Percentiles rank a stretch among this genome's conserved stretches.
These are phyloP conservation scores for Catalaphyllia jardinei DNA, from an alignment of 64 coral and sea anemone species.

Conservation along the genomic window DNA sequence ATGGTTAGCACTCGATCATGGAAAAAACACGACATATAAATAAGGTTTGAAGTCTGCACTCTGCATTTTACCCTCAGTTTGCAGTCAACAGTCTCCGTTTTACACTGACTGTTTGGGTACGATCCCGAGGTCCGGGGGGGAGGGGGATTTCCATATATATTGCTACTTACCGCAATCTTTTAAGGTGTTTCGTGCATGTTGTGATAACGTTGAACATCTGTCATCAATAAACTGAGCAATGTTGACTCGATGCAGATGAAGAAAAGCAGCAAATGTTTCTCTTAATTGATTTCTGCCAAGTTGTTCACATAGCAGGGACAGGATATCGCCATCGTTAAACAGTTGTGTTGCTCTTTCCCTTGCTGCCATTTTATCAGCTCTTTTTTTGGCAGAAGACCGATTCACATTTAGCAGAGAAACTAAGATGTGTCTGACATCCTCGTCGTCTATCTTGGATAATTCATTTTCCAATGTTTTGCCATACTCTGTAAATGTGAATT, in stretches of 20 bases:
- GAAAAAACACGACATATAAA: too few species aligned
- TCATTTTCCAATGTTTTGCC: constrained; percentile 42
- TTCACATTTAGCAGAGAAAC: constrained; percentile 13
- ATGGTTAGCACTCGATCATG: too few species aligned
- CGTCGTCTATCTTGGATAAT: constrained; percentile 5
- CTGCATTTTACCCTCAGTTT: background rate
- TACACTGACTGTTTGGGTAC: background rate
- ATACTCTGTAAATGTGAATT: constrained; percentile 28
- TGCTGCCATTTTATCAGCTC: constrained; percentile 47
- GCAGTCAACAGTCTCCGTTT: too few species aligned
- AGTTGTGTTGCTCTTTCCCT: constrained; percentile 47
- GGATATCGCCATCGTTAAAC: constrained; percentile 15
- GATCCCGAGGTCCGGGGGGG: background rate
- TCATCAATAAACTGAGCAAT: constrained; percentile 60
- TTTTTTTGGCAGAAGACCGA: constrained; percentile 14
- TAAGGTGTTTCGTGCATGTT: constrained; percentile 1
- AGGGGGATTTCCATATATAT: too few species aligned
- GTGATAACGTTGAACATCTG: constrained; percentile 2
- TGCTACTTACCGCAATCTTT: constrained; percentile 61
- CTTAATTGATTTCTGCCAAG: constrained; percentile 57
- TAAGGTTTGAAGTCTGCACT: too few species aligned
- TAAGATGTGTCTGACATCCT: constrained; percentile 48
- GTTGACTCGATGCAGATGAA: background rate
- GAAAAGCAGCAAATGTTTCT: constrained; percentile 57
- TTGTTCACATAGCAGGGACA: constrained; percentile 46